Percentiles rank a stretch among this genome's conserved stretches.
Evolutionary conservation across 2,113 vertebrate genomes (phyloP).

Genomic region (Spilogale gracilis): DNA sequence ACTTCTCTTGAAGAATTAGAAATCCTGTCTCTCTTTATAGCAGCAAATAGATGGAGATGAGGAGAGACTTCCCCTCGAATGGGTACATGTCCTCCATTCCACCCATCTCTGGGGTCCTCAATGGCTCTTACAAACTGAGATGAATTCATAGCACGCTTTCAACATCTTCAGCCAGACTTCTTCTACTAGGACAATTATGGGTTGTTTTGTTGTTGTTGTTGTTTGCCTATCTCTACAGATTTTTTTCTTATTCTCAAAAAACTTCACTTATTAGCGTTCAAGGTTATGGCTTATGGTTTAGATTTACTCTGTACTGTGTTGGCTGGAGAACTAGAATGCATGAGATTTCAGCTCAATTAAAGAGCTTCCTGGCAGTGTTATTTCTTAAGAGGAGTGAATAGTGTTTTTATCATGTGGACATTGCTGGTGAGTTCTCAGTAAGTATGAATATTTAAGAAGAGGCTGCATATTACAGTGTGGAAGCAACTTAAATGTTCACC

Average conservation of each 20-base stretch:
- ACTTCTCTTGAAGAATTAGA: background rate
- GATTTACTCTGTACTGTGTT: background rate
- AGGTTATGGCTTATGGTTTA: background rate
- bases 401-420: background rate
- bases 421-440: background rate
- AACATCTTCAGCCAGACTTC: background rate
- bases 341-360: background rate
- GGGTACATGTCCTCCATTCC: background rate
- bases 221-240: background rate
- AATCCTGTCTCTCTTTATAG: background rate
- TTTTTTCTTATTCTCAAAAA: background rate
- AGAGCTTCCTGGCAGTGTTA: background rate
- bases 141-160: too few relatives aligned
- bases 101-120: background rate
- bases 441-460: background rate
- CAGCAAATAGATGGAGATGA: background rate
- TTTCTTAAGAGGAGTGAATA: background rate
- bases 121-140: background rate
- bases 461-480: too few relatives aligned
- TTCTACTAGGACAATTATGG: background rate
- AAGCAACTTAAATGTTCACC: background rate
- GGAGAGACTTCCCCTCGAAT: fast-evolving
- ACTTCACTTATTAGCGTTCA: background rate
- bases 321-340: background rate
- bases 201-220: background rate